Evolutionary conservation across 2,888 invertebrate species (phyloP), one percentile per base, ranked within the genome.

Genomic region (Chrysotoxum bicinctum): DNA sequence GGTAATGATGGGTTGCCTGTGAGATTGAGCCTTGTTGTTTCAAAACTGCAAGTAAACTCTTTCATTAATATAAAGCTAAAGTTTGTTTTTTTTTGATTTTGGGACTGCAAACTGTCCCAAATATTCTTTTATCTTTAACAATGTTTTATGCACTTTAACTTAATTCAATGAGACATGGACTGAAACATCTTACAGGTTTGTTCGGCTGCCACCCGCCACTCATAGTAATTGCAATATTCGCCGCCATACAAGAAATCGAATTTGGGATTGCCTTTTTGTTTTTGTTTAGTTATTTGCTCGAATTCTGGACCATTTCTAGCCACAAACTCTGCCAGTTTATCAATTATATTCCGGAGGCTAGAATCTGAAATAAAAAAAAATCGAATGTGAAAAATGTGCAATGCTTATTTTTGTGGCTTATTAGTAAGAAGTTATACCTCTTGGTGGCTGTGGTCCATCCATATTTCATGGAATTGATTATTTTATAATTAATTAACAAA

Each of bases 271-370:
- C 97, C 98, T 92, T 98, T 97, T 93, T 99, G 99, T 93, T 99
- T 99, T 91, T 97, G 97, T 94, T 99, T 99, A 83, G 99, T 99
- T 96, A 99, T 99, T 93, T 97, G 96, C 93, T 99, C 99, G 93
- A 99, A 99, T 92, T 99, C 99, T n/a, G 98, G 98, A 70, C 99
- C 99, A 96, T 99, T 99, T 93, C 98, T 93, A 80, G 99, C 99
- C 88, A 99, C 99, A 94, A 99, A 99, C 92, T 98, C 98, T 14
- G 99, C 99, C 89, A 99, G 94, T 93, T 99, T 99, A 93, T 99
- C 99, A 90, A 99, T 99, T 90, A 99, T 98, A 93, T 98, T 98
- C 91, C 97, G 95, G 90, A 98, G 94, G 91, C 99, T 98, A 90
- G 96, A 96, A 94, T 99, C 99, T 92, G 85, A 50, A 21, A 56